phyloP scores from a whole-genome alignment of 2,888 invertebrate genomes.

The Eutolmus rufibarbis region DNA sequence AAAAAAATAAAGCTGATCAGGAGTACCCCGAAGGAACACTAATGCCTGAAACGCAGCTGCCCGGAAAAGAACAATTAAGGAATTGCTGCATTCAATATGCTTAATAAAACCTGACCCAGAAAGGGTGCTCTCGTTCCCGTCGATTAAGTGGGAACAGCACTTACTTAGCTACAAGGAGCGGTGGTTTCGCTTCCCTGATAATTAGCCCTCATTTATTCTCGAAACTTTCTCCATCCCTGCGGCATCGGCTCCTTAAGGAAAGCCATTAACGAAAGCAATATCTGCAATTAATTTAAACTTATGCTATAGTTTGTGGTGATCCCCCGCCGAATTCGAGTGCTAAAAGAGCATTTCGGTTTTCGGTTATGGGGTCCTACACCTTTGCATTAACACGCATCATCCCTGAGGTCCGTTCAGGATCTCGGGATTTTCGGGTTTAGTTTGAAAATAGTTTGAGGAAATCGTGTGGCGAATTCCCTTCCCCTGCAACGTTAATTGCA shows the following conservation, averaged over 20 bases:
- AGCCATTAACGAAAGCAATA: conserved; percentile 16
- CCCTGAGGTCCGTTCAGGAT: not conserved
- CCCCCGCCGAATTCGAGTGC: not conserved
- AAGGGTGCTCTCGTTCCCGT: not conserved
- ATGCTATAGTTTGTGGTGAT: not conserved
- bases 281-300: conserved; percentile 25
- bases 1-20: not conserved
- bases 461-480: not conserved
- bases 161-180: not conserved
- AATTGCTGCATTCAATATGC: conserved; percentile 18
- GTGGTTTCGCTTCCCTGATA: not conserved
- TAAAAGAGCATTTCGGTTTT: conserved; percentile 8
- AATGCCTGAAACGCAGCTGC: not conserved
- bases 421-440: not conserved
- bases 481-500: not conserved
- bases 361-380: not conserved
- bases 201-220: conserved; percentile 12
- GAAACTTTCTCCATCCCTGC: not conserved
- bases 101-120: not conserved
- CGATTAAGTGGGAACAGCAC: not conserved
- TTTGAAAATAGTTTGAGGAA: not conserved
- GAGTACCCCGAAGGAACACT: not conserved
- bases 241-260: conserved; percentile 15
- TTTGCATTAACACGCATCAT: not conserved
- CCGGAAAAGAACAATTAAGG: not conserved